Evolutionary conservation across 2,797 vertebrate genomes (phyloP).

Genomic region (Cynodonichthys magdalenae): DNA sequence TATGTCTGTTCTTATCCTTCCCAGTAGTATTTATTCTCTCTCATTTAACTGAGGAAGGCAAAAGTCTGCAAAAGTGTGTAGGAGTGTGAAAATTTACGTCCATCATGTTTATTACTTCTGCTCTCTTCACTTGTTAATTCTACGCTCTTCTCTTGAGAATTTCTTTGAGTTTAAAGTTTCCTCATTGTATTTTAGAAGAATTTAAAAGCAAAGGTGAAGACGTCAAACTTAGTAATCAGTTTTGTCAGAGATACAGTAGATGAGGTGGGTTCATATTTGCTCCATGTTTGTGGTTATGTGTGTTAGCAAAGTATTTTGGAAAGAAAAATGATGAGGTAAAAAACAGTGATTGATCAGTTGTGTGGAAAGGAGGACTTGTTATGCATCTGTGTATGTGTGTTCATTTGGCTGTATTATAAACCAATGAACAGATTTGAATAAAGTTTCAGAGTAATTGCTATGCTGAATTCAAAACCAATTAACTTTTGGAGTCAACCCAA

Average conservation of each 20-base stretch:
- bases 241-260: background rate
- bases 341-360: constrained; percentile 19
- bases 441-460: too few relatives aligned
- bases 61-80: constrained; percentile 21
- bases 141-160: constrained; percentile 10
- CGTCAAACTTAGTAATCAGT: background rate
- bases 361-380: background rate
- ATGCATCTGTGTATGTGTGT: too few relatives aligned
- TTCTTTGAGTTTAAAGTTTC: constrained; percentile 12
- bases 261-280: background rate
- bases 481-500: too few relatives aligned
- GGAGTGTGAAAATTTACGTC: constrained; percentile 29
- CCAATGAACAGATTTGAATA: too few relatives aligned
- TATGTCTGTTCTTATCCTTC: constrained; percentile 6
- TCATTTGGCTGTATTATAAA: too few relatives aligned
- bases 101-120: constrained; percentile 35
- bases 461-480: too few relatives aligned
- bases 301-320: background rate
- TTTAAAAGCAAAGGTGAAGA: constrained; percentile 5
- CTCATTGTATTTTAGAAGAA: background rate
- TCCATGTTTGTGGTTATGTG: background rate
- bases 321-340: constrained; percentile 9
- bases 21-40: constrained; percentile 10
- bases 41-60: constrained; percentile 12
- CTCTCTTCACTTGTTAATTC: constrained; percentile 13